phyloP scores from a whole-genome alignment of 2,797 vertebrate species.

The Geotria australis region DNA sequence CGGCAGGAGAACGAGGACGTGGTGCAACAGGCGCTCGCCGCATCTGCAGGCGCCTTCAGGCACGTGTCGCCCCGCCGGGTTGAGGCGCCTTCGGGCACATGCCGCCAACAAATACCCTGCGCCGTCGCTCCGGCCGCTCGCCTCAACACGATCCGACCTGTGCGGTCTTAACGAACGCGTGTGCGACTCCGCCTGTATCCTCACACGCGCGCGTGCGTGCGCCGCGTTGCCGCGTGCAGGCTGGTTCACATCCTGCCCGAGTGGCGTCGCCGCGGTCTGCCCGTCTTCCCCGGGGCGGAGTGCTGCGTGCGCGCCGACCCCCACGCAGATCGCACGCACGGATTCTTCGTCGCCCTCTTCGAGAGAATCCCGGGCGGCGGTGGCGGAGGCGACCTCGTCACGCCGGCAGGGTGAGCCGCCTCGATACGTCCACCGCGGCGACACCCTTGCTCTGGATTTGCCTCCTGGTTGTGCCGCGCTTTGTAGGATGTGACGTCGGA shows the following conservation, averaged over 20 bases:
- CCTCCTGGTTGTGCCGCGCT: too few species aligned
- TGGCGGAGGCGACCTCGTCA: too few species aligned
- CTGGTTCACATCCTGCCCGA: conserved; percentile 22
- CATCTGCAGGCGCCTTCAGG: conserved; percentile 25
- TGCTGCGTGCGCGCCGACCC: conserved; percentile 48
- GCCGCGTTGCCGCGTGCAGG: conserved; percentile 8
- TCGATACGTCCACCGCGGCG: too few species aligned
- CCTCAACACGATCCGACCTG: not conserved
- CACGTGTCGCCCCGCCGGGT: conserved; percentile 4
- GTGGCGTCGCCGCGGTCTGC: conserved; percentile 45
- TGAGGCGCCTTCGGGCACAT: too few species aligned
- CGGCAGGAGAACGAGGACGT: conserved; percentile 62
- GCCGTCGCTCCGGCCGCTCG: too few species aligned
- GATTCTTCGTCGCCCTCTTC: conserved; percentile 63
- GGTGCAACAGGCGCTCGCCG: conserved; percentile 19
- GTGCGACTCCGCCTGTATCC: too few species aligned
- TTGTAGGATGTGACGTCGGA: too few species aligned
- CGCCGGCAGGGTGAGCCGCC: too few species aligned
- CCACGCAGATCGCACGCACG: conserved; percentile 28
- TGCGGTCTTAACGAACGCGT: not conserved
- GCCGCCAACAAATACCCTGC: too few species aligned
- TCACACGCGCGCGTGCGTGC: not conserved
- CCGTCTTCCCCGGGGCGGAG: conserved; percentile 13
- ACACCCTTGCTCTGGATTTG: too few species aligned
- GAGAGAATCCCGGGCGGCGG: conserved; percentile 8